Evolutionary conservation across 2,797 vertebrate species (phyloP).

Genomic region (Enteromius thamalakanensis): DNA sequence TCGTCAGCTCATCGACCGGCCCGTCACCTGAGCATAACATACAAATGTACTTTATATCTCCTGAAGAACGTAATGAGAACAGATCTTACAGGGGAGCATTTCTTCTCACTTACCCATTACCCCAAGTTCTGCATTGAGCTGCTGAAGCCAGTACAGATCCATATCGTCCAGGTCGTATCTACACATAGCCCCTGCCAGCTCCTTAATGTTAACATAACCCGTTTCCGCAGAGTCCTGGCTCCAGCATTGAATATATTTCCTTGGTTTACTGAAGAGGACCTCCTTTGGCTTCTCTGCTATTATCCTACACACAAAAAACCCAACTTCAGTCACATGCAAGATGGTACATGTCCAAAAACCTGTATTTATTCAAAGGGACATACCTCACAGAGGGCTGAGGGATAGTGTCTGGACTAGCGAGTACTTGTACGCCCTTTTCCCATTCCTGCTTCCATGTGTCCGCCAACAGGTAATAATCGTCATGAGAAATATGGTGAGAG

Average conservation of each 20-base stretch:
- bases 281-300: conserved; percentile 86
- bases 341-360: conserved; percentile 12
- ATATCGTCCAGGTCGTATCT: conserved; percentile 96
- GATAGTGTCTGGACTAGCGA: conserved; percentile 89
- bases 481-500: conserved; percentile 89
- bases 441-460: conserved; percentile 98
- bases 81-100: not conserved
- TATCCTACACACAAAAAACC: conserved; percentile 72
- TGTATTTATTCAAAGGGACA: not conserved
- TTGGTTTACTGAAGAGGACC: conserved; percentile 85
- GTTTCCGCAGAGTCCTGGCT: conserved; percentile 83
- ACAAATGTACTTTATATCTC: not conserved
- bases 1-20: conserved; percentile 88
- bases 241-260: conserved; percentile 90
- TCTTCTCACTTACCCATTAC: conserved; percentile 84
- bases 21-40: conserved; percentile 79
- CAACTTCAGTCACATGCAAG: conserved; percentile 1
- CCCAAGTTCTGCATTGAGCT: conserved; percentile 86
- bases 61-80: not conserved
- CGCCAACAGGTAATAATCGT: conserved; percentile 92
- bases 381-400: conserved; percentile 93
- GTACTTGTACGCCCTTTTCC: conserved; percentile 98
- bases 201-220: conserved; percentile 90
- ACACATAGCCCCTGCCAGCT: conserved; percentile 92
- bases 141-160: conserved; percentile 93